Conservation (phyloP, 2,797 vertebrate species). For the Calcarius lapponicus region DNA sequence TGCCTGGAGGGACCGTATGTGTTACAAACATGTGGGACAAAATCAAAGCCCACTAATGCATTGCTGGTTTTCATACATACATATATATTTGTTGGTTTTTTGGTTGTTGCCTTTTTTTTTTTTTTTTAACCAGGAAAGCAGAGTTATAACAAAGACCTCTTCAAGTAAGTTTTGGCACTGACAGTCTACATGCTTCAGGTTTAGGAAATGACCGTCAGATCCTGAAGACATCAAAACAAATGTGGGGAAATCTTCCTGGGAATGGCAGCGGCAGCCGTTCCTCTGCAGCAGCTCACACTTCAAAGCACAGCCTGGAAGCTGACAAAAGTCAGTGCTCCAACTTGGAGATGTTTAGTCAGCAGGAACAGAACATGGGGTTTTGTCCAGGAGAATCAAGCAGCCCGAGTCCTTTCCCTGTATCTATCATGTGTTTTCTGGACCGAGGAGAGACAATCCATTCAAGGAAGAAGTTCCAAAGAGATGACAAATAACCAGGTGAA, state of each 20-base stretch:
- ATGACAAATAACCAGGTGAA: neutral
- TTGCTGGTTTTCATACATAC: neutral
- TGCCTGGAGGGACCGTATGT: fast-evolving
- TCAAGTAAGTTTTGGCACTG: neutral
- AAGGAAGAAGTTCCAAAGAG: neutral
- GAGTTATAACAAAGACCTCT: neutral
- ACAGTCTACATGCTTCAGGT: neutral
- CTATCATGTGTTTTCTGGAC: neutral
- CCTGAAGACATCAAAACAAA: neutral
- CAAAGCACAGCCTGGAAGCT: neutral
- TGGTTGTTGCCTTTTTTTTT: neutral
- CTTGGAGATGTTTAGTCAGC: neutral
- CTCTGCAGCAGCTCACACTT: neutral
- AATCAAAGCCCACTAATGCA: neutral
- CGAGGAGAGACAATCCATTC: neutral
- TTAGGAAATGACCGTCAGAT: neutral
- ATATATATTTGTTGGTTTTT: neutral
- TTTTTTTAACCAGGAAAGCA: neutral
- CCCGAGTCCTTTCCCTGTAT: fast-evolving
- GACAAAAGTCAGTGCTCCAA: neutral
- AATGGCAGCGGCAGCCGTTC: fast-evolving
- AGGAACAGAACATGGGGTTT: fast-evolving
- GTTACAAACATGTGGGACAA: neutral
- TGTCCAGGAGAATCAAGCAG: neutral
- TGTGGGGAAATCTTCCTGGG: neutral